These are phyloP conservation scores for Achroia grisella DNA, from an alignment of 1,140 invertebrate genomes.

Conservation along the genomic window DNA sequence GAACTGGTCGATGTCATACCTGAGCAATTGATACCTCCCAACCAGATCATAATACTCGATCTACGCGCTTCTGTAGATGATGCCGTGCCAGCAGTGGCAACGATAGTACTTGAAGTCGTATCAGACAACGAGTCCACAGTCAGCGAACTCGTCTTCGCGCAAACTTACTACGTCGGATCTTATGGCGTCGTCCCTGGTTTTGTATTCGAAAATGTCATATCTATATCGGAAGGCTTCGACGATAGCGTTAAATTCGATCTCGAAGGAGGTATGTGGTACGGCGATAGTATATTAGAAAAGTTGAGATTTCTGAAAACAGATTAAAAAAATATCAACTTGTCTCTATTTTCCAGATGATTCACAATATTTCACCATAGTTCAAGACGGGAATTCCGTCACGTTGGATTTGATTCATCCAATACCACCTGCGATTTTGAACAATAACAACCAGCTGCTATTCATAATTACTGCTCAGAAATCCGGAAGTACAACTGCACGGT, in stretches of 20 bases:
- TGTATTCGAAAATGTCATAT: conserved; percentile 9
- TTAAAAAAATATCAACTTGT: neutral
- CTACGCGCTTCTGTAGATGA: conserved; percentile 5
- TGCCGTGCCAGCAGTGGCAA: conserved; percentile 3
- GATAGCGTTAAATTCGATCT: conserved; percentile 13
- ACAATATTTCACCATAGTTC: conserved; percentile 17
- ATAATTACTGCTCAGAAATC: conserved; percentile 12
- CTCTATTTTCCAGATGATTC: conserved; percentile 21
- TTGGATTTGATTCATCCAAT: conserved; percentile 9
- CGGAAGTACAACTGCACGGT: conserved; percentile 2
- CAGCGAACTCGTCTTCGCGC: conserved; percentile 6
- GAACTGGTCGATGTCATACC: conserved; percentile 3
- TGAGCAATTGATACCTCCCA: conserved; percentile 4
- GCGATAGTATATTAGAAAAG: neutral
- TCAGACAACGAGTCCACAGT: neutral
- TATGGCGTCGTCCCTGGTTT: conserved; percentile 14
- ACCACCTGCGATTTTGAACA: conserved; percentile 16
- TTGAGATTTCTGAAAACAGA: neutral
- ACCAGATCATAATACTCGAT: conserved; percentile 11
- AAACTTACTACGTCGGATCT: conserved; percentile 15
- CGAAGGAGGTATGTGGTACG: conserved; percentile 19
- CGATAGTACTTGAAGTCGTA: conserved; percentile 7
- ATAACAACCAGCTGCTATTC: conserved; percentile 22
- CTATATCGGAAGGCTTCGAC: conserved; percentile 12
- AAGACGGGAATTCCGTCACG: conserved; percentile 7